Evolutionary conservation across 2,888 invertebrate species (phyloP).

Genomic region (Acleris laterana): DNA sequence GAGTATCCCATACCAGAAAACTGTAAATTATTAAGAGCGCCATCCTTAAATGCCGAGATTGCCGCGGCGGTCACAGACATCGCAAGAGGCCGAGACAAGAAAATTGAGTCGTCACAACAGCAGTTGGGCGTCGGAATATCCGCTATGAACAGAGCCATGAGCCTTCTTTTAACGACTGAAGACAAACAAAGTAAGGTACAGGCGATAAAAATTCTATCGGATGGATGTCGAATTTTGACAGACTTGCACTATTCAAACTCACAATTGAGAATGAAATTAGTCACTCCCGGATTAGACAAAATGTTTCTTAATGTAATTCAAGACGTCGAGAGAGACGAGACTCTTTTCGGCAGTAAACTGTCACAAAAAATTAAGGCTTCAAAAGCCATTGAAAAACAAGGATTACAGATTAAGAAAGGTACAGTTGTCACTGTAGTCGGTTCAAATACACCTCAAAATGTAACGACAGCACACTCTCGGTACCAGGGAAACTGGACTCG

Average conservation of each 20-base stretch:
- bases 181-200: constrained; percentile 12
- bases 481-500: constrained; percentile 39
- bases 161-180: not conserved
- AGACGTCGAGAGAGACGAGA: no score
- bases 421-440: not conserved
- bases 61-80: constrained; percentile 31
- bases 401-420: constrained; percentile 5
- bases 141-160: constrained; percentile 34
- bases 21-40: constrained; percentile 37
- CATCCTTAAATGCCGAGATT: constrained; percentile 38
- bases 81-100: constrained; percentile 27
- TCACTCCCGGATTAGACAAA: no score
- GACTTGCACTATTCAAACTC: constrained; percentile 33
- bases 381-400: constrained; percentile 9
- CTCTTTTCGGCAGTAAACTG: no score
- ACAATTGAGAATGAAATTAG: no score
- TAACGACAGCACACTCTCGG: no score
- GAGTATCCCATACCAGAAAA: constrained; percentile 34
- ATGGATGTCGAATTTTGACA: constrained; percentile 34
- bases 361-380: constrained; percentile 39
- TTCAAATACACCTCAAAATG: not conserved
- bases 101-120: constrained; percentile 30
- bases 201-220: constrained; percentile 30
- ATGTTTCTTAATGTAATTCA: no score
- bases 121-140: constrained; percentile 39